phyloP scores from a whole-genome alignment of 2,113 vertebrate genomes.

The Hyperopisus bebe region DNA sequence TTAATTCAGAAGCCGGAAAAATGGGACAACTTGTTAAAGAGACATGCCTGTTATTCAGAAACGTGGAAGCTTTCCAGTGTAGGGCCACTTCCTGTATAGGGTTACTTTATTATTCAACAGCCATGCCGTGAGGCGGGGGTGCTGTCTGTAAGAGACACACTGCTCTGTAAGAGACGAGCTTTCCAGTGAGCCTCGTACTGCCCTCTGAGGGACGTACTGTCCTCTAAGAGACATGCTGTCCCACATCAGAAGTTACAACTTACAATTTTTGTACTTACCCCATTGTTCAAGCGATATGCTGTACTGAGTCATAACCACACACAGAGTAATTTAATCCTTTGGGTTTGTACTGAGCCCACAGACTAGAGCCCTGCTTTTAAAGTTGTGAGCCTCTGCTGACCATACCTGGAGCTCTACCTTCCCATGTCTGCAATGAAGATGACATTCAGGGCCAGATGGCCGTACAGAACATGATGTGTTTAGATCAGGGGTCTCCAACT shows the following conservation, averaged over 20 bases:
- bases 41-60: neutral
- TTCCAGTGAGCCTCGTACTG: neutral
- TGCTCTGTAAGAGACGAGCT: too few species aligned
- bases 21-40: conserved; percentile 7
- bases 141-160: neutral
- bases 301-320: neutral
- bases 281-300: neutral
- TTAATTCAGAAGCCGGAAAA: neutral
- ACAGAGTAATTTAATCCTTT: neutral
- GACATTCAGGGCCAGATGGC: neutral
- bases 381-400: neutral
- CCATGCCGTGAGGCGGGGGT: neutral
- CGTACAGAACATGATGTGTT: neutral
- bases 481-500: too few species aligned
- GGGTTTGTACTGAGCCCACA: neutral
- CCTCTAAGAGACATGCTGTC: neutral
- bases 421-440: neutral
- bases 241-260: neutral
- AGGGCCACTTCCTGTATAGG: neutral
- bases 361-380: neutral
- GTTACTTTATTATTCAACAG: neutral
- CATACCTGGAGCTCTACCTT: neutral
- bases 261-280: neutral
- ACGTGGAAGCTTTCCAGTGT: neutral
- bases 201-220: too few species aligned